These are phyloP conservation scores for Gnathonemus echidnorhynchus DNA, from an alignment of 2,113 vertebrate species.

Conservation along the genomic window DNA sequence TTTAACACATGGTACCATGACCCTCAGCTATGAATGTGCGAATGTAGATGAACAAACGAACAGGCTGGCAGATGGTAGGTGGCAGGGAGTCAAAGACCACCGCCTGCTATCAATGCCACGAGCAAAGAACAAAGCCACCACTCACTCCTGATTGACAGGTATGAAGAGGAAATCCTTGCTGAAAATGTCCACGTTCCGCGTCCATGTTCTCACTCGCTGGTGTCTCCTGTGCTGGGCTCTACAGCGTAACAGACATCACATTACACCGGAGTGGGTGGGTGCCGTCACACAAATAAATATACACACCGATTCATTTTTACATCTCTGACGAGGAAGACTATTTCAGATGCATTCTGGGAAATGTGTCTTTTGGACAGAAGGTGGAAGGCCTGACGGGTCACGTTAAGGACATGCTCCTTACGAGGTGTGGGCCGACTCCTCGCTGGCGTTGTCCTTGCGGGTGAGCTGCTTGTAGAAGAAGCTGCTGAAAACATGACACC, in stretches of 20 bases:
- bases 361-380: background rate
- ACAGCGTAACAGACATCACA: conserved; percentile 1
- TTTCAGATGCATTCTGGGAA: background rate
- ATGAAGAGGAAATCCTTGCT: conserved; percentile 92
- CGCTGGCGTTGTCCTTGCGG: conserved; percentile 77
- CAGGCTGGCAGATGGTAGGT: background rate
- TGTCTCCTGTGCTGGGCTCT: conserved; percentile 75
- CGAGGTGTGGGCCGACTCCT: conserved; percentile 68
- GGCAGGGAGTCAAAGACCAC: background rate
- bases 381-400: background rate
- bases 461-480: conserved; percentile 95
- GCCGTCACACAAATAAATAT: background rate
- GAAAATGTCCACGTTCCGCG: conserved; percentile 86
- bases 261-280: background rate
- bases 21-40: background rate
- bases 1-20: background rate
- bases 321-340: background rate
- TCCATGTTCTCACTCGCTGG: conserved; percentile 87
- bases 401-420: conserved; percentile 54
- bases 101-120: background rate
- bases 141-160: conserved; percentile 91
- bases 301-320: background rate
- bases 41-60: background rate
- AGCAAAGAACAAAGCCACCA: conserved; percentile 14
- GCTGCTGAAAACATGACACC: conserved; percentile 87